Evolutionary conservation across 2,113 vertebrate species (phyloP).

Genomic region (Rhynchomys soricoides): DNA sequence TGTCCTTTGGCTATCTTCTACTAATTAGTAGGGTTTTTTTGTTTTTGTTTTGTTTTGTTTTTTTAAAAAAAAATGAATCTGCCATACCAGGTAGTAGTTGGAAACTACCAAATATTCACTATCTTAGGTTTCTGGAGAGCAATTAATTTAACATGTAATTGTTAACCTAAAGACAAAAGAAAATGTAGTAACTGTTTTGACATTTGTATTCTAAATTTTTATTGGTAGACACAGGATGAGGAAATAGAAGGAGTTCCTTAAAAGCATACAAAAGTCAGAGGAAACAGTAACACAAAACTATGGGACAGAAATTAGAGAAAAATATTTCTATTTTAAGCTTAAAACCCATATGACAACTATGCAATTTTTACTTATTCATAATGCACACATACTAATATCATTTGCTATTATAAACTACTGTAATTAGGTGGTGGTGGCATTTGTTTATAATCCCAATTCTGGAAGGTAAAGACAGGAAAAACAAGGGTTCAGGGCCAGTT

Average conservation of each 20-base stretch:
- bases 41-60: too few species aligned
- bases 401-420: slow-evolving; percentile 45
- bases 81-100: neutral
- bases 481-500: neutral
- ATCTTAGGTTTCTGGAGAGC: slow-evolving; percentile 62
- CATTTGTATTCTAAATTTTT: slow-evolving; percentile 66
- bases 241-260: neutral
- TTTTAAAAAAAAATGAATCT: slow-evolving; percentile 27
- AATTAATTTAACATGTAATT: slow-evolving; percentile 39
- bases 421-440: neutral
- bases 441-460: neutral
- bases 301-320: neutral
- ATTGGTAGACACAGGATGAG: neutral
- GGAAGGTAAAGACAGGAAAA: neutral
- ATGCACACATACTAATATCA: slow-evolving; percentile 40
- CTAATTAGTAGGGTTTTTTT: slow-evolving; percentile 60
- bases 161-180: slow-evolving; percentile 25
- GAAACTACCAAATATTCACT: slow-evolving; percentile 45
- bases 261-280: neutral
- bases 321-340: slow-evolving; percentile 9
- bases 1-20: slow-evolving; percentile 49
- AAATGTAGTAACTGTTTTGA: slow-evolving; percentile 42
- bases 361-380: neutral
- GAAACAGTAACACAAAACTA: neutral
- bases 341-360: neutral